Conservation (phyloP, 2,113 vertebrate species). For the Phalacrocorax carbo region DNA sequence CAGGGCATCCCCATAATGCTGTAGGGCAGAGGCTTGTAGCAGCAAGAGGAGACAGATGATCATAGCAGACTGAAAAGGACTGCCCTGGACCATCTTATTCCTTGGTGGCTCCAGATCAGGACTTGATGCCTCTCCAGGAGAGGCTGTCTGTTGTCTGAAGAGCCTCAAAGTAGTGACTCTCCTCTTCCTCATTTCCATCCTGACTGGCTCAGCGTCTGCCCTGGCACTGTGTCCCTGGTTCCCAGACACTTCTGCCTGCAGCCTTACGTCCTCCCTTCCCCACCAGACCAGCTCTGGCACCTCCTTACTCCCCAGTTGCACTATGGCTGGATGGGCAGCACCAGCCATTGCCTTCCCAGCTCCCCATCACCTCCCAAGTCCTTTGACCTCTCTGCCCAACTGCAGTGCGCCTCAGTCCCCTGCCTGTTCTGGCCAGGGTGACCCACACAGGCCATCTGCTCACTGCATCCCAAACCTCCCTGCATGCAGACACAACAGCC, state of each 20-base stretch:
- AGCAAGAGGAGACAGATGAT: background rate
- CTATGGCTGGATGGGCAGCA: background rate
- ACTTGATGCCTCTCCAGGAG: background rate
- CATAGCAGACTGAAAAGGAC: background rate
- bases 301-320: fast-evolving
- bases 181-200: background rate
- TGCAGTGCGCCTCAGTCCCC: background rate
- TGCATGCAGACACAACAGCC: fast-evolving
- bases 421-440: background rate
- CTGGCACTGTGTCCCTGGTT: background rate
- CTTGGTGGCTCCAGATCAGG: background rate
- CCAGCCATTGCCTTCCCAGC: background rate
- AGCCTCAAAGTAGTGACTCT: background rate
- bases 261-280: background rate
- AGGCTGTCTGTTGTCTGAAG: background rate
- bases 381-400: background rate
- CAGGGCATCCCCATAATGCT: background rate
- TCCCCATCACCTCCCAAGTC: background rate
- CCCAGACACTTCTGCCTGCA: background rate
- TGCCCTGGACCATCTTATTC: background rate
- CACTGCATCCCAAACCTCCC: background rate
- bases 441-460: background rate
- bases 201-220: background rate
- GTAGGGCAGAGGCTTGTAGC: background rate
- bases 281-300: background rate